Evolutionary conservation across 2,113 vertebrate genomes (phyloP), one percentile per base, ranked within the genome.

Genomic region (Aptenodytes patagonicus): DNA sequence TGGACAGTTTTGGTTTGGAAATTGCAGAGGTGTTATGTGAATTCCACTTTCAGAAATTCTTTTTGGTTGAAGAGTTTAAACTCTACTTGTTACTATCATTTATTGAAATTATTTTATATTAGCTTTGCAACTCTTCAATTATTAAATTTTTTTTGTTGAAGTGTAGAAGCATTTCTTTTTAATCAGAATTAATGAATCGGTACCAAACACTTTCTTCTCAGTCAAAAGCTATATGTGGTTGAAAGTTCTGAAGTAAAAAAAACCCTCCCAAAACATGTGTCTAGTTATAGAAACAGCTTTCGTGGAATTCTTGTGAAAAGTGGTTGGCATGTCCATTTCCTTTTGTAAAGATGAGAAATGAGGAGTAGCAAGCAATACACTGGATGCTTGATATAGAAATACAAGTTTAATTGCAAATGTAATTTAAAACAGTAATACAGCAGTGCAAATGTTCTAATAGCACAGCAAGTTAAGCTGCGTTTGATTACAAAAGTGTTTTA

Each of bases 231-330:
- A 2, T 18, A 8, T 52, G 24, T 68, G 8, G 11, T 52, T 64
- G 34, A n/a, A 34, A 80, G 40, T 36, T 80, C 19, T 0, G 1
- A 83, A 34, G 21, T n/a, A 3, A 70, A 88, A 70, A n/a, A 13
- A 29, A 11, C 34, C 13, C 18, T 12, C 40, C 13, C 4, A 13
- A 55, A 69, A 58, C 3, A 13, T 0, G 0, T 4, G 2, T 68
- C 7, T 25, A 1, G n/a, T 52, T 57, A 7, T 2, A 58, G 49
- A 57, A 96, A 29, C 17, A 77, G 26, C 49, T 4, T 47, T 52
- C 1, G 11, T 40, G 51, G 40, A 61, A 57, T 88, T 60, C 38
- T 28, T 55, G 47, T 18, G 66, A 18, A 22, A 49, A 32, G 62
- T 13, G 11, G 8, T 32, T 26, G n/a, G 5, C 11, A 2, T 11